Base-by-base conservation (phyloP, 2,888 invertebrate species). In the Labia minor region DNA sequence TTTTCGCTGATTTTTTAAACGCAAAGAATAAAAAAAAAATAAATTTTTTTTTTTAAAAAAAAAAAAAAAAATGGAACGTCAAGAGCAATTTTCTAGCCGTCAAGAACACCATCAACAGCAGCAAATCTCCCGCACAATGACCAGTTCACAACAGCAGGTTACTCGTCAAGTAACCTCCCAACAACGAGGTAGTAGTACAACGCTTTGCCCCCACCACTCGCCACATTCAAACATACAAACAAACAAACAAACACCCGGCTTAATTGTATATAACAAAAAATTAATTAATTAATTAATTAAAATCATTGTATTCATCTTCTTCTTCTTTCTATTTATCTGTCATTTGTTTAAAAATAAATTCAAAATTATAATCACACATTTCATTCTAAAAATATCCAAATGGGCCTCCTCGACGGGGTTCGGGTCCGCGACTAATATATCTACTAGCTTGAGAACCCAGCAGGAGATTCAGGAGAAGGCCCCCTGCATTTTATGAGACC, bases 161-260 rank as follows among this genome's bases (percentile, higher is more conserved):
- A 87, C 88, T 73, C 83, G 88, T 76, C 89, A 90, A 80, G 83
- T 88, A 81, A 87, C 87, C 80, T 80, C 82, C 74, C 86, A 86
- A 78, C 88, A 88, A 81, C 85, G 86, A 87, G 87, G 88, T 21
- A 33, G 6, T 33, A 33, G n/a, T n/a, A n/a, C n/a, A n/a, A n/a
- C n/a, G n/a, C n/a, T n/a, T n/a, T n/a, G n/a, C n/a, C n/a, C n/a
- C n/a, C n/a, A n/a, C n/a, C n/a, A n/a, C n/a, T n/a, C n/a, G n/a
- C n/a, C n/a, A n/a, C n/a, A n/a, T n/a, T n/a, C n/a, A n/a, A n/a
- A n/a, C n/a, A n/a, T n/a, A n/a, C n/a, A n/a, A n/a, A n/a, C n/a
- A n/a, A n/a, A n/a, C n/a, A n/a, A n/a, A n/a, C n/a, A n/a, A n/a
- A n/a, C n/a, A n/a, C n/a, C n/a, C n/a, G n/a, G n/a, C n/a, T n/a